Evolutionary conservation across 2,888 invertebrate species (phyloP).

Genomic region (Andrena chrysosceles): DNA sequence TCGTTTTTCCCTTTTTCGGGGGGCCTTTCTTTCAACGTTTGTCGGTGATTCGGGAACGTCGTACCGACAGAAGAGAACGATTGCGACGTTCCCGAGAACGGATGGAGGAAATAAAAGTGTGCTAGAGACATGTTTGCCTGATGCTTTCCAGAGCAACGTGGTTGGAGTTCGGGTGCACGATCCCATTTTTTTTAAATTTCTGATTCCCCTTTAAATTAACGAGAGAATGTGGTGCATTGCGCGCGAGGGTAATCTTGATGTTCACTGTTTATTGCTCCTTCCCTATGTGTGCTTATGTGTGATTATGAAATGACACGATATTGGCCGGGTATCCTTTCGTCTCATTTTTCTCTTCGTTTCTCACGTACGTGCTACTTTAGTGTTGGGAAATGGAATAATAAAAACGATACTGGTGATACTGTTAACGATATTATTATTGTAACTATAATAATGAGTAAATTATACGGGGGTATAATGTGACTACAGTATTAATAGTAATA

Average conservation of each 20-base stretch:
- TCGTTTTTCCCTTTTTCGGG: constrained; percentile 3
- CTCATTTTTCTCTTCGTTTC: neutral
- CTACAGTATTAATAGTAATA: constrained; percentile 27
- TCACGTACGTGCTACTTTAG: neutral
- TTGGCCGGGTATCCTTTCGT: neutral
- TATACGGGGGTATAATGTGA: neutral
- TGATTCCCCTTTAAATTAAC: neutral
- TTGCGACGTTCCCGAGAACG: constrained; percentile 32
- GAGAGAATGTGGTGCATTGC: constrained; percentile 32
- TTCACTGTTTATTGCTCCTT: constrained; percentile 59
- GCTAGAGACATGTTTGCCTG: constrained; percentile 71
- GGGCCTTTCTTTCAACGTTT: neutral
- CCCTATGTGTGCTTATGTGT: neutral
- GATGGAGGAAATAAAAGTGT: constrained; percentile 43
- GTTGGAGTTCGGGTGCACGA: constrained; percentile 18
- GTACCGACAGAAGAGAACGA: neutral
- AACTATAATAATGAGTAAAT: constrained; percentile 42
- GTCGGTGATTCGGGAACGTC: constrained; percentile 25
- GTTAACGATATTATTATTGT: constrained; percentile 28
- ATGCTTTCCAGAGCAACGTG: constrained; percentile 15
- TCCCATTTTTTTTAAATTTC: constrained; percentile 5
- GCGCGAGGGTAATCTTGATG: constrained; percentile 63
- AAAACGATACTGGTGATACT: constrained; percentile 18
- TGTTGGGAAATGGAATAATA: constrained; percentile 36
- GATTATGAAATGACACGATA: constrained; percentile 5